These are phyloP conservation scores for Xenentodon cancila DNA, from an alignment of 2,797 vertebrate genomes.

Conservation along the genomic window DNA sequence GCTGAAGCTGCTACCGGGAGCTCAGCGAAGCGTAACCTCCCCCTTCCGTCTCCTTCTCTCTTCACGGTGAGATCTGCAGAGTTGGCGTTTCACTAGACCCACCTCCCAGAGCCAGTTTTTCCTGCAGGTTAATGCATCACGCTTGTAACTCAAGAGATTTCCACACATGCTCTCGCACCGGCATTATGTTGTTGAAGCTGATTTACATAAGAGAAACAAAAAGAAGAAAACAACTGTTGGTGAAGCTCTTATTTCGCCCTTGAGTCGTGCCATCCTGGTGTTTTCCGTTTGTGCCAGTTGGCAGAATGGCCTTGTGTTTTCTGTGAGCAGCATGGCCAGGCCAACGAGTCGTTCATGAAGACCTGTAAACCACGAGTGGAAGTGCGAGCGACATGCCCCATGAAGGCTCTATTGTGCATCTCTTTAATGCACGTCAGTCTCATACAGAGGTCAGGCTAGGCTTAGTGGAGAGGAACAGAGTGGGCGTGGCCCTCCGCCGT, in stretches of 20 bases:
- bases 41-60: conserved; percentile 21
- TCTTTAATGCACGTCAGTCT: conserved; percentile 45
- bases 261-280: conserved; percentile 6
- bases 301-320: conserved; percentile 28
- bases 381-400: conserved; percentile 44
- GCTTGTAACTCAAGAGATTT: conserved; percentile 17
- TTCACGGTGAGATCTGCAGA: conserved; percentile 51
- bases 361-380: conserved; percentile 45
- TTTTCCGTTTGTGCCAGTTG: conserved; percentile 42
- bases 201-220: too few species aligned
- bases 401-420: conserved; percentile 62
- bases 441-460: conserved; percentile 41
- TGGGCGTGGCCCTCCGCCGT: conserved; percentile 37
- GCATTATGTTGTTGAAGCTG: too few species aligned
- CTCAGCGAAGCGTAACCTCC: conserved; percentile 35
- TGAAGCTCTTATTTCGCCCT: too few species aligned
- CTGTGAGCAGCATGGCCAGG: conserved; percentile 23
- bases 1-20: conserved; percentile 36
- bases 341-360: conserved; percentile 36
- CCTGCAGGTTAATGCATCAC: conserved; percentile 23
- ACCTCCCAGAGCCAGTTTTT: conserved; percentile 28
- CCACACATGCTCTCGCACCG: neutral
- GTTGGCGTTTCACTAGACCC: conserved; percentile 42
- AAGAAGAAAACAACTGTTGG: too few species aligned
- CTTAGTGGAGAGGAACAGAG: conserved; percentile 43